Percentiles rank a stretch among this genome's conserved stretches.
phyloP scores from a whole-genome alignment of 2,797 vertebrate genomes.

The Phoebastria nigripes region DNA sequence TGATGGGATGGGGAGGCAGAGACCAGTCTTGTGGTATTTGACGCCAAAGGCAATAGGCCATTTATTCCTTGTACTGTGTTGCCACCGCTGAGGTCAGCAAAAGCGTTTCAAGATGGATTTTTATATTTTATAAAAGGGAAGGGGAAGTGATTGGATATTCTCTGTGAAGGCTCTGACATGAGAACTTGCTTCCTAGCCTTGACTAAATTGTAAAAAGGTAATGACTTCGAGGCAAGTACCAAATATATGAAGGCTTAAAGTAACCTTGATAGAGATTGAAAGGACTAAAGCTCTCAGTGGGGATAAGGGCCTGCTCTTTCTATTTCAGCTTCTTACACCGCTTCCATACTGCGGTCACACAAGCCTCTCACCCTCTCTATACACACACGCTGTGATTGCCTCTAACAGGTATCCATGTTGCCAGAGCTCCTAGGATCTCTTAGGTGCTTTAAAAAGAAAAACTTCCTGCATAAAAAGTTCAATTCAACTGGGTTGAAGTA shows the following conservation, averaged over 20 bases:
- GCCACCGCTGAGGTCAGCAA: background rate
- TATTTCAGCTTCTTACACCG: background rate
- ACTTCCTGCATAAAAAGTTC: background rate
- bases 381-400: fast-evolving
- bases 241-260: background rate
- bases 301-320: background rate
- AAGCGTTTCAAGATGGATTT: background rate
- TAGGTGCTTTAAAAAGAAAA: background rate
- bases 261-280: background rate
- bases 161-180: background rate
- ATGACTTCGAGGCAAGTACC: background rate
- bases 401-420: background rate
- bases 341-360: background rate
- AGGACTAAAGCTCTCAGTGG: background rate
- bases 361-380: background rate
- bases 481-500: background rate
- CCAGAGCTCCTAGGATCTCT: background rate
- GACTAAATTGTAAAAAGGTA: background rate
- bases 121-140: background rate
- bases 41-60: background rate
- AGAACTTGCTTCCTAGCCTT: background rate
- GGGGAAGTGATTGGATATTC: background rate
- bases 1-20: background rate
- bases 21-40: background rate
- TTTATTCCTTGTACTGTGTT: background rate